Base-by-base conservation (phyloP, 2,888 invertebrate genomes). In the Lepidocyrtoides sp. region DNA sequence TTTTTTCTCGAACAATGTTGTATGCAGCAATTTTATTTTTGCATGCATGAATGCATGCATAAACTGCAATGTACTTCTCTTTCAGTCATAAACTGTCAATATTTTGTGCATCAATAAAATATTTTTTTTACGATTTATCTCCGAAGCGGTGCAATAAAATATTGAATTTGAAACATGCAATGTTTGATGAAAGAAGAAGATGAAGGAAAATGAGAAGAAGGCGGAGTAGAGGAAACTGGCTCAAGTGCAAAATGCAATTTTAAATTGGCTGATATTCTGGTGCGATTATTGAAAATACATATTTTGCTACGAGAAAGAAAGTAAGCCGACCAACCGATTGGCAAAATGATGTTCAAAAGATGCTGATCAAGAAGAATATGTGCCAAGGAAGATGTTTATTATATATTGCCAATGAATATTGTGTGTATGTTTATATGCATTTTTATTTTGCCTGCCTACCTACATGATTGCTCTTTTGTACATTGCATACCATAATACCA, bases 181-280 rank as follows among this genome's bases (percentile, higher is more conserved):
- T 72, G n/a, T 36, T 72, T 51, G 17, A 17, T 51, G 51, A 7
- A 51, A 51, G 51, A 20, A 23, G 20, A 60, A 8, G 20, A 20
- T 10, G 23, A 17, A 17, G 57, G 23, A 20, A 4, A 20, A 77
- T 48, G 48, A 26, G 26, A 60, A 60, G 60, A 0, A 60, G 66
- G 66, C 5, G 66, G 66, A 66, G 66, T 29, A 77, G 7, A 48
- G 29, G 20, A 84, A 69, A 84, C 66, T 63, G 66, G 66, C 60
- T 77, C 86, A 77, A 86, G 77, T 86, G 86, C 82, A 66, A 82
- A 82, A 57, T 82, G 82, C 75, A 84, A 54, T 84, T 81, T 84
- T 69, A 29, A 48, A 66, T 60, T 66, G 66, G 66, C 66, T 66
- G 29, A 66, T 66, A 66, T 32, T 32, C 32, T 66, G 8, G 2